Evolutionary conservation across 2,113 vertebrate species (phyloP).

Genomic region (Chrysemys picta): DNA sequence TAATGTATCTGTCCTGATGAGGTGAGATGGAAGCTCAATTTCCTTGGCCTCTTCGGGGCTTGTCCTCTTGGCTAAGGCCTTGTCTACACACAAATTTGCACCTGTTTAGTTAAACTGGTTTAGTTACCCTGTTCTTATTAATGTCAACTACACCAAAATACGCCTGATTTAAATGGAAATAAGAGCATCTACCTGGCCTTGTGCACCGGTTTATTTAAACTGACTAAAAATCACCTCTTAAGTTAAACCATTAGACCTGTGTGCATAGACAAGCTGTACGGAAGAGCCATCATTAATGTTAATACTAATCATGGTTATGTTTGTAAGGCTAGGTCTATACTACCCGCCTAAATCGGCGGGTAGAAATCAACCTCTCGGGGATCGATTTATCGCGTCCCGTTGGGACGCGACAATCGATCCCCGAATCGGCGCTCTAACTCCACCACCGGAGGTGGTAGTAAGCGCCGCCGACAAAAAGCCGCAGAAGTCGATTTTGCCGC

Average conservation of each 20-base stretch:
- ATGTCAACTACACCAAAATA: rapidly evolving
- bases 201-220: not conserved
- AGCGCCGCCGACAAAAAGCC: too few relatives aligned
- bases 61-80: not conserved
- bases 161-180: not conserved
- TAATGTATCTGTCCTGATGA: not conserved
- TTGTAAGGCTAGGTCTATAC: too few relatives aligned
- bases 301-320: not conserved
- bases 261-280: not conserved
- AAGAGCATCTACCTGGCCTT: rapidly evolving
- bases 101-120: not conserved
- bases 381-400: too few relatives aligned
- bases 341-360: too few relatives aligned
- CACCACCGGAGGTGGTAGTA: too few relatives aligned
- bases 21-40: not conserved
- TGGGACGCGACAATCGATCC: too few relatives aligned
- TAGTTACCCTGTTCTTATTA: not conserved
- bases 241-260: not conserved
- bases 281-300: rapidly evolving
- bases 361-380: too few relatives aligned
- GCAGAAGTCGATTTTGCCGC: too few relatives aligned
- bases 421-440: too few relatives aligned
- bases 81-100: not conserved
- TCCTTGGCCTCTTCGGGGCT: not conserved
- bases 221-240: rapidly evolving